phyloP scores from a whole-genome alignment of 1,140 invertebrate species.

The Leptonema lineaticorne region DNA sequence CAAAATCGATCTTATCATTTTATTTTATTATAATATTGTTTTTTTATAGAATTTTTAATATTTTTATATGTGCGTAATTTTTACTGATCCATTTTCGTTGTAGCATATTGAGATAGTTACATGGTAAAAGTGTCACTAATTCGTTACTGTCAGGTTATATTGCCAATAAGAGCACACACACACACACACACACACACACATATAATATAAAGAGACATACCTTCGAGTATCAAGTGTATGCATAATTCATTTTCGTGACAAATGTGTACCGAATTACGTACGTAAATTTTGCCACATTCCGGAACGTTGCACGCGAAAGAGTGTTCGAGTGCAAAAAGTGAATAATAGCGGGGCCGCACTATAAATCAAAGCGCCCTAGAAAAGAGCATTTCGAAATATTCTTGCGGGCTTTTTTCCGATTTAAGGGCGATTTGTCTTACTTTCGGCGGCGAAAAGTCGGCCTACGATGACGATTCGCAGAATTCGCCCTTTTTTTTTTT shows the following conservation, averaged over 20 bases:
- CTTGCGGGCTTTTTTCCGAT: conserved; percentile 3
- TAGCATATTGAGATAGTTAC: no score
- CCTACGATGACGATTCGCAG: not conserved
- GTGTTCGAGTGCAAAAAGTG: conserved; percentile 1
- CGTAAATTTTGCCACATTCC: conserved; percentile 3
- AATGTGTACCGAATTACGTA: not conserved
- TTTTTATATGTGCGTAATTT: no score
- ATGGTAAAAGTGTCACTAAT: no score
- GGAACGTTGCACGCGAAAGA: not conserved
- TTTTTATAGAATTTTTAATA: no score
- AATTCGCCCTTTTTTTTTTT: not conserved
- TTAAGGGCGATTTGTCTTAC: conserved; percentile 5
- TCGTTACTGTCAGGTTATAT: no score
- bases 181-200: not conserved
- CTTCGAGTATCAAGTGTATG: no score
- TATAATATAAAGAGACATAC: no score
- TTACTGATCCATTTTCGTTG: no score
- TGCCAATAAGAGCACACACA: not conserved
- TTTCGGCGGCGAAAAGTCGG: not conserved
- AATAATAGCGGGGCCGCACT: not conserved
- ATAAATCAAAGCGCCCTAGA: conserved; percentile 6
- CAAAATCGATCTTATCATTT: no score
- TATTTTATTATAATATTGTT: no score
- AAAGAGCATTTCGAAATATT: not conserved
- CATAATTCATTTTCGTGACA: not conserved